Conservation (phyloP, 2,888 invertebrate species). For the Nomada ferruginata region DNA sequence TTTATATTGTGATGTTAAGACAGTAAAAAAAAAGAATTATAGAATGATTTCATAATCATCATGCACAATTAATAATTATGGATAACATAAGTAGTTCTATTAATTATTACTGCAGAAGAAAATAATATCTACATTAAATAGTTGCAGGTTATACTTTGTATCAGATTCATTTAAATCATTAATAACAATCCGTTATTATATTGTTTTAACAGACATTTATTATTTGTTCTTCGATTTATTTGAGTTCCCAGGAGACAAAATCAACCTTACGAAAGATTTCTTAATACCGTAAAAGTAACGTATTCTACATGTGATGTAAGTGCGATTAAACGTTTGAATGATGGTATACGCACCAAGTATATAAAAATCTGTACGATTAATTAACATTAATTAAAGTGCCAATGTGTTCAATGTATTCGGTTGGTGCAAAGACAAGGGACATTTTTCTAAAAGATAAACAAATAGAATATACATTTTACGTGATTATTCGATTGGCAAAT, state of each 20-base stretch:
- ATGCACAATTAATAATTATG: too few relatives aligned
- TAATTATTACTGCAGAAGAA: background rate
- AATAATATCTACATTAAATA: constrained; percentile 1
- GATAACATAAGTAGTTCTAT: too few relatives aligned
- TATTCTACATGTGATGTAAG: background rate
- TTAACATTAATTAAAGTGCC: constrained; percentile 68
- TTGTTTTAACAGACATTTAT: background rate
- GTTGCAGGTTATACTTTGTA: background rate
- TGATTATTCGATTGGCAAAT: background rate
- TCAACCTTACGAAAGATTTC: background rate
- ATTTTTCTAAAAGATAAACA: constrained; percentile 38
- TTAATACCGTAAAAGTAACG: background rate
- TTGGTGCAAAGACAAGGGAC: constrained; percentile 12
- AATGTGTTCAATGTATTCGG: constrained; percentile 71
- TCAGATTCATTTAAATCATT: background rate
- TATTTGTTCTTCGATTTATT: background rate
- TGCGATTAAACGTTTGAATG: constrained; percentile 42
- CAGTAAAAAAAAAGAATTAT: too few relatives aligned
- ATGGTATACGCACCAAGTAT: constrained; percentile 38
- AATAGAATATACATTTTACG: background rate
- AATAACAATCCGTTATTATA: background rate
- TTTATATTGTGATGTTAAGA: too few relatives aligned
- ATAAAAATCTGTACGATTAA: constrained; percentile 40
- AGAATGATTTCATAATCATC: too few relatives aligned
- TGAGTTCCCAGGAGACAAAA: background rate